These are phyloP conservation scores for Cygnus olor DNA, from an alignment of 2,797 vertebrate genomes.

Conservation along the genomic window DNA sequence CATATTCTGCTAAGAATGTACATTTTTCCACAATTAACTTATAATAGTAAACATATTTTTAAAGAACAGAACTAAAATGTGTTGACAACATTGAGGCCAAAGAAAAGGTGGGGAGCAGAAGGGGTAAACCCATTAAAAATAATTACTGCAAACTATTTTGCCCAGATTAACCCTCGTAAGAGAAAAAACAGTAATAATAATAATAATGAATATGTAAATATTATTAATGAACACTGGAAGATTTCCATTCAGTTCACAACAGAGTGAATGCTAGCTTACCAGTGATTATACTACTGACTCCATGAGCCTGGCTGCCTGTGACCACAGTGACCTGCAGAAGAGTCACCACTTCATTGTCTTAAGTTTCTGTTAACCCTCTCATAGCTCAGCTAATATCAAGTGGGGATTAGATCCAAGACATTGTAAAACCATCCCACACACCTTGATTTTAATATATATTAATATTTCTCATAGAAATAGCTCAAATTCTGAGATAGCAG, in stretches of 20 bases:
- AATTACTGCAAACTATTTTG: not conserved
- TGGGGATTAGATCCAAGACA: not conserved
- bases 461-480: not conserved
- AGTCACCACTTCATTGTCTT: rapidly evolving
- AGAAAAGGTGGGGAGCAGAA: not conserved
- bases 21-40: not conserved
- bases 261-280: not conserved
- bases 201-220: not conserved
- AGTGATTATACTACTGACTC: not conserved
- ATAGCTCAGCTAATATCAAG: not conserved
- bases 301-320: not conserved
- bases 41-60: not conserved
- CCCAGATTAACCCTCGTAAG: not conserved
- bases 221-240: not conserved
- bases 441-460: not conserved
- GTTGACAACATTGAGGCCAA: not conserved
- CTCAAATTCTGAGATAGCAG: not conserved
- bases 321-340: not conserved
- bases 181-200: not conserved
- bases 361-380: not conserved
- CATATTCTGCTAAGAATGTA: not conserved
- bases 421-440: not conserved
- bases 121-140: not conserved
- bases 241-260: not conserved
- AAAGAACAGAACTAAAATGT: not conserved